These are phyloP conservation scores for Volucella inanis DNA, from an alignment of 2,888 invertebrate genomes.

Conservation along the genomic window DNA sequence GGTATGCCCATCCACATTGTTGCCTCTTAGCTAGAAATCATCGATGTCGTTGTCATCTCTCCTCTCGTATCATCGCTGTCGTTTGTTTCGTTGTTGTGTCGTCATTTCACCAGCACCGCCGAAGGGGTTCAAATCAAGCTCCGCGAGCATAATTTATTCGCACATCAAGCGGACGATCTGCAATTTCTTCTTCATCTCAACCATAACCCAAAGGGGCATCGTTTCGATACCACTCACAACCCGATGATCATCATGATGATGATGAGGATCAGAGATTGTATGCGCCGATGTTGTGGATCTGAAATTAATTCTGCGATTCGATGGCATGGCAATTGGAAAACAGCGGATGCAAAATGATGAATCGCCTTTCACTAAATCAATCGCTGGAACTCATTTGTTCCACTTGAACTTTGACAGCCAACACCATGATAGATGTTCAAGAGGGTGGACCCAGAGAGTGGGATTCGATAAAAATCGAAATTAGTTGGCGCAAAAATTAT, in stretches of 20 bases:
- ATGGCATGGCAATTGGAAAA: conserved; percentile 42
- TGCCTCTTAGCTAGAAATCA: conserved; percentile 19
- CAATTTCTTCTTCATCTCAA: conserved; percentile 49
- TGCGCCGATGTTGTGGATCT: conserved; percentile 17
- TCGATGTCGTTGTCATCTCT: conserved; percentile 20
- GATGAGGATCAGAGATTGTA: conserved; percentile 46
- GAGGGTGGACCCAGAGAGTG: conserved; percentile 30
- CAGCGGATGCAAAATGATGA: conserved; percentile 62
- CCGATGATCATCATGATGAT: conserved; percentile 17
- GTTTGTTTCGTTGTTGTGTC: conserved; percentile 7
- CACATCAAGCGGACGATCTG: conserved; percentile 44
- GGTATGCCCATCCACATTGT: too few relatives aligned
- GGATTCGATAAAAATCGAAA: conserved; percentile 50
- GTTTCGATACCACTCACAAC: conserved; percentile 50
- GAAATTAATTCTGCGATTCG: neutral
- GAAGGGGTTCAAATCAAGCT: conserved; percentile 31
- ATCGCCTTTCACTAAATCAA: conserved; percentile 74
- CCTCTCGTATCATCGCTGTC: too few relatives aligned
- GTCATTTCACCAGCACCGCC: conserved; percentile 19
- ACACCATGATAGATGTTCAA: conserved; percentile 35
- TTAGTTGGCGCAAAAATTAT: conserved; percentile 38
- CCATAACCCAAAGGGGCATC: conserved; percentile 42
- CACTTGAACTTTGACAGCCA: conserved; percentile 71
- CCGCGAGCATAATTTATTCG: conserved; percentile 65
- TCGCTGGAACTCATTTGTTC: conserved; percentile 73